Conservation (phyloP, 2,797 vertebrate genomes). For the Pseudochirops cupreus region DNA sequence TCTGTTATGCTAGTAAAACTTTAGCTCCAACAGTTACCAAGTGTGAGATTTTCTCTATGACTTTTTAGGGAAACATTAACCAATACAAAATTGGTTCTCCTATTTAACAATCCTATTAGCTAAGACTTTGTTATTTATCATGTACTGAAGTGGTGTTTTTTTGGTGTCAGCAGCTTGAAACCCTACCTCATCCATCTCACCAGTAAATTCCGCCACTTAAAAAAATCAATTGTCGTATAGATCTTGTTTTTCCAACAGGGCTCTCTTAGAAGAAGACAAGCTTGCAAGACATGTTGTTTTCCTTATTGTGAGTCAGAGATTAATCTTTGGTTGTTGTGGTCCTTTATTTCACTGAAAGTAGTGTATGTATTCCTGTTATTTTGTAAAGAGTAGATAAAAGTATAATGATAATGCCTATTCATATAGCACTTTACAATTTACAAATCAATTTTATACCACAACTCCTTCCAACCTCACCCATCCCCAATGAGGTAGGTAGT, state of each 20-base stretch:
- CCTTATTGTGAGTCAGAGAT: background rate
- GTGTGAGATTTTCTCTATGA: background rate
- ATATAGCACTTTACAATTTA: background rate
- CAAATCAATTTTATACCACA: background rate
- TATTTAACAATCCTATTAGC: background rate
- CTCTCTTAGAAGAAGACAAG: background rate
- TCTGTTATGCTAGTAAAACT: background rate
- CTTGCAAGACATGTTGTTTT: background rate
- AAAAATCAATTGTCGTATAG: background rate
- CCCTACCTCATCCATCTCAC: slow-evolving; percentile 43
- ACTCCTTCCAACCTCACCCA: too few relatives aligned
- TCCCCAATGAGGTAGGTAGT: background rate
- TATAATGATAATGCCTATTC: background rate
- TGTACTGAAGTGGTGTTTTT: background rate
- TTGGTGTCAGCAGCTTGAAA: slow-evolving; percentile 52
- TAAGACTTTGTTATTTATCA: slow-evolving; percentile 10
- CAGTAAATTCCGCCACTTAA: background rate
- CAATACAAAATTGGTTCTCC: background rate
- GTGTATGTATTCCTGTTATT: background rate
- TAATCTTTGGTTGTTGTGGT: background rate
- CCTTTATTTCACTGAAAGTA: background rate
- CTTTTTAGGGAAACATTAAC: background rate
- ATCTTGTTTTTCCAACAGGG: background rate
- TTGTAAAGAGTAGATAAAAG: background rate
- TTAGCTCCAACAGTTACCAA: background rate